phyloP scores from a whole-genome alignment of 2,113 vertebrate genomes.

The Pollachius pollachius region DNA sequence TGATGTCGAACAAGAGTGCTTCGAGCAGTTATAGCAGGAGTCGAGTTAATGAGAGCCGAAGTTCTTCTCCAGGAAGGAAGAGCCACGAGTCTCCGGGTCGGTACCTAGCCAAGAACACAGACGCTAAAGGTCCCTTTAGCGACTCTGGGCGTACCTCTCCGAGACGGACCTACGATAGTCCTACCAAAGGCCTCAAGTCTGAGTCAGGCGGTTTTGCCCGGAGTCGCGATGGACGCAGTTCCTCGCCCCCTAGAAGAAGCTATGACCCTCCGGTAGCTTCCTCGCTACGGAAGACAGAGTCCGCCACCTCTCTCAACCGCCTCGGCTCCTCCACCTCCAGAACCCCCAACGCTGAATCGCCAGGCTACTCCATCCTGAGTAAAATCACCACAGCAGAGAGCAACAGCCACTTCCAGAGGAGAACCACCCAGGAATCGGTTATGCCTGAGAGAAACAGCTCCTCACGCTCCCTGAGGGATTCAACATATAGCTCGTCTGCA shows the following conservation, averaged over 20 bases:
- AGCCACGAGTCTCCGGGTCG: constrained; percentile 36
- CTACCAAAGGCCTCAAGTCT: constrained; percentile 55
- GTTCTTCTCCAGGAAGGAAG: constrained; percentile 50
- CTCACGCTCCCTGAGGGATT: constrained; percentile 43
- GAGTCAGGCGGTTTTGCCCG: constrained; percentile 35
- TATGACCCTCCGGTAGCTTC: constrained; percentile 37
- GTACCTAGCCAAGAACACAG: constrained; percentile 43
- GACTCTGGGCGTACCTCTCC: constrained; percentile 46
- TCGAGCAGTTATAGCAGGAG: constrained; percentile 19
- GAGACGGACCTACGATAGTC: constrained; percentile 45
- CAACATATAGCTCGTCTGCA: constrained; percentile 51
- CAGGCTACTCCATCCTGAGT: constrained; percentile 55
- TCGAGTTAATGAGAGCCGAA: constrained; percentile 33
- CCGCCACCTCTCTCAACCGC: constrained; percentile 26
- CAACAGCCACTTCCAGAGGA: constrained; percentile 31
- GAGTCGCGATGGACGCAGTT: constrained; percentile 29
- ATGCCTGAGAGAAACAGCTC: constrained; percentile 42
- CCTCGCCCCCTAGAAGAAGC: constrained; percentile 37
- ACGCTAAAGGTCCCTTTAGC: constrained; percentile 27
- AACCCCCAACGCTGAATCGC: constrained; percentile 32
- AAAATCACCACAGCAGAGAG: constrained; percentile 50
- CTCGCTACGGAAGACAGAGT: constrained; percentile 36
- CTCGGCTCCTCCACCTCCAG: constrained; percentile 43
- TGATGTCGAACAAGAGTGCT: constrained; percentile 51
- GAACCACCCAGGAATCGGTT: constrained; percentile 36